Evolutionary conservation across 1,140 invertebrate species (phyloP), one percentile per base, ranked within the genome.

Genomic region (Drosophila dunni): DNA sequence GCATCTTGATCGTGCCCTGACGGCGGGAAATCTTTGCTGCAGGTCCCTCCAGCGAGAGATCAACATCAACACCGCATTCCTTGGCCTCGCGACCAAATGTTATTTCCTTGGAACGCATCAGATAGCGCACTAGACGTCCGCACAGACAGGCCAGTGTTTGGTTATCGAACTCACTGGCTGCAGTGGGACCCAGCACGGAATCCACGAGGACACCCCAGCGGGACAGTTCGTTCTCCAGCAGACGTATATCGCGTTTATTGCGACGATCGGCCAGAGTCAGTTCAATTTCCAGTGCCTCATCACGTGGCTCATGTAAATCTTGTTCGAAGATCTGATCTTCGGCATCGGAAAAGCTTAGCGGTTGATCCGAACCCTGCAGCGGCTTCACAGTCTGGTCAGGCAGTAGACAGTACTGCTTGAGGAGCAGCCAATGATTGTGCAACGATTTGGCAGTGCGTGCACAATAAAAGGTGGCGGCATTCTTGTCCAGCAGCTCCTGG

Each of bases 91-190:
- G 94, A 15, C 98, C 98, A 42, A 99, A 95, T 0, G 97, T 98
- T 29, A 99, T 98, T 96, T 99, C 97, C 92, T 96, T 94, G n/a
- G 97, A 98, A 66, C 97, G 94, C 97, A 99, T 99, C 15, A 99
- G 94, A 93, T 98, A 99, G 42, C 98, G 94, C 7, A 99, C 98
- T 73, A 98, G 94, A 70, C 98, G 94, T 7, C 98, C 98, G 40
- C 97, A 93, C n/a, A 99, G 93, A 53, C 99, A 97, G 0, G 98
- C 98, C 46, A 99, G 94, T 0, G 98, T 99, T 92, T 98, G 97
- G 92, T 96, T 97, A 92, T 99, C 98, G 91, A 97, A 95, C 81
- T 97, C 96, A 3, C 95, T 95, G 38, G 95, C 95, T 80, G 95
- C 96, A 76, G 95, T 96, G 6, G 95, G 94, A 4, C 97, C 97